Percentiles rank a stretch among this genome's conserved stretches.
phyloP scores from a whole-genome alignment of 2,888 invertebrate species.

The Trypoxylon attenuatum region DNA sequence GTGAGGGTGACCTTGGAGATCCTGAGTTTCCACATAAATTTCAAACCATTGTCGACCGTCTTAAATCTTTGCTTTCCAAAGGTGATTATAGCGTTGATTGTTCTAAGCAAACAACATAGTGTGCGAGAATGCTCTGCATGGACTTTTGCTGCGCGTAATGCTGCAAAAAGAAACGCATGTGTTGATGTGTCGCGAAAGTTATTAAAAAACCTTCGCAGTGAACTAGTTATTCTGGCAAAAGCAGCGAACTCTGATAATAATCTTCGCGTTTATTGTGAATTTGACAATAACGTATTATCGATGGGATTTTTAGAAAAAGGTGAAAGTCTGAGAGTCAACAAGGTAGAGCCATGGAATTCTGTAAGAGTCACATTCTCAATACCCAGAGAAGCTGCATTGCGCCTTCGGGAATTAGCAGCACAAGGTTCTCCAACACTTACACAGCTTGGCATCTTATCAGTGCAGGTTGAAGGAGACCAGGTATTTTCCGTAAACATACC shows the following conservation, averaged over 20 bases:
- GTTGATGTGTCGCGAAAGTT: too few species aligned
- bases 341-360: constrained; percentile 98
- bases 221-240: too few species aligned
- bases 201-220: too few species aligned
- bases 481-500: constrained; percentile 70
- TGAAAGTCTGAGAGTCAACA: constrained; percentile 80
- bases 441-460: constrained; percentile 94
- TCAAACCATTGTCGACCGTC: constrained; percentile 84
- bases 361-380: constrained; percentile 98
- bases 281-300: not conserved
- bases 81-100: too few species aligned
- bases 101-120: too few species aligned
- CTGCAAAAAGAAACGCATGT: too few species aligned
- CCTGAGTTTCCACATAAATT: constrained; percentile 90
- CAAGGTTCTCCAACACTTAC: constrained; percentile 92
- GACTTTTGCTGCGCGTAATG: too few species aligned
- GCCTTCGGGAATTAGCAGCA: constrained; percentile 92
- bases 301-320: constrained; percentile 70
- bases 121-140: too few species aligned
- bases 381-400: constrained; percentile 95
- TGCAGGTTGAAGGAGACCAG: constrained; percentile 94
- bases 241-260: too few species aligned
- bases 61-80: constrained; percentile 86
- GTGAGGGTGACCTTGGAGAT: constrained; percentile 93
- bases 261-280: constrained; percentile 8